Evolutionary conservation across 2,888 invertebrate genomes (phyloP).

Genomic region (Drosophila aldrichi): DNA sequence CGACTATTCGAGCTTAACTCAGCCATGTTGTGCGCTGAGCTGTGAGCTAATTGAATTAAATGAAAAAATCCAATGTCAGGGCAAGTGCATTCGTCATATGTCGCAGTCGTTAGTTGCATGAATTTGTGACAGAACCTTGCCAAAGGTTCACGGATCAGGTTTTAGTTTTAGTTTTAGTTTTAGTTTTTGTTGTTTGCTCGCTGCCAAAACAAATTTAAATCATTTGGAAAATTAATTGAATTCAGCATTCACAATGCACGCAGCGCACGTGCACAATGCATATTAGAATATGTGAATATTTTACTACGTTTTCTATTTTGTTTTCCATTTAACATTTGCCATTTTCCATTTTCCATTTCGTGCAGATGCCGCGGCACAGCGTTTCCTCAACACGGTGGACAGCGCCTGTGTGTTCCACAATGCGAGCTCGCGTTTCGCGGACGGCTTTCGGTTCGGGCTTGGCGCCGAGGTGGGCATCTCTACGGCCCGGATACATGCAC

Average conservation of each 20-base stretch:
- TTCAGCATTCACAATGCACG: slow-evolving; percentile 61
- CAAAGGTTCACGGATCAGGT: slow-evolving; percentile 21
- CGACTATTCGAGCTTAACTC: not conserved
- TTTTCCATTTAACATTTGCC: slow-evolving; percentile 28
- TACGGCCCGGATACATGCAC: slow-evolving; percentile 92
- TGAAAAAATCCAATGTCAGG: slow-evolving; percentile 24
- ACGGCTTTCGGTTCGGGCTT: slow-evolving; percentile 98
- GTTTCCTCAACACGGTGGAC: slow-evolving; percentile 94
- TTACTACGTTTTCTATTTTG: slow-evolving; percentile 12
- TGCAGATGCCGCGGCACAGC: slow-evolving; percentile 87
- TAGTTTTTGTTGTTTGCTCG: slow-evolving; percentile 13
- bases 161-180: slow-evolving; percentile 25
- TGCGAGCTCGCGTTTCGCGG: slow-evolving; percentile 97
- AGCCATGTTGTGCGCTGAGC: slow-evolving; percentile 24
- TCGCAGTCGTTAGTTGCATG: slow-evolving; percentile 23
- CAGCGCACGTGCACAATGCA: slow-evolving; percentile 37
- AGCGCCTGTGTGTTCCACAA: slow-evolving; percentile 99
- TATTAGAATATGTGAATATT: slow-evolving; percentile 11
- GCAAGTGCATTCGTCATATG: slow-evolving; percentile 12
- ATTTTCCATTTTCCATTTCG: slow-evolving; percentile 38
- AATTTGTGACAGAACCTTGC: slow-evolving; percentile 15
- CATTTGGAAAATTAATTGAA: slow-evolving; percentile 78
- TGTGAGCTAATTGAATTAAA: slow-evolving; percentile 42
- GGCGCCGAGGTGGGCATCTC: slow-evolving; percentile 97
- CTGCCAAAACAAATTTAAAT: slow-evolving; percentile 66